Base-by-base conservation (phyloP, 2,888 invertebrate species). In the Andricus curvator region DNA sequence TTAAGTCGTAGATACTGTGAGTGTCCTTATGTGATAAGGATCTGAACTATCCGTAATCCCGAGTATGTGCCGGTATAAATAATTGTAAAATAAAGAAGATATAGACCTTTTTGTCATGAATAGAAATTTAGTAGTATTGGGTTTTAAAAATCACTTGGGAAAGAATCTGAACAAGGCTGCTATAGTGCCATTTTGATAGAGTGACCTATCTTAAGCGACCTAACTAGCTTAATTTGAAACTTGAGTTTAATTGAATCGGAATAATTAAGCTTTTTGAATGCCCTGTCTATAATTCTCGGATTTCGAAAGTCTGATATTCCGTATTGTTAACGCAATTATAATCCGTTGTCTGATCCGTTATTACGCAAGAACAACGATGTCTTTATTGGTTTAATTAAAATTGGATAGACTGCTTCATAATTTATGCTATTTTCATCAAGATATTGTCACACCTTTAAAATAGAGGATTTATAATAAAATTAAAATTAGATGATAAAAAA, bases 171-270 rank as follows among this genome's bases (percentile, higher is more conserved):
- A 3, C n/a, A 25, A 25, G 13, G n/a, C 22, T n/a, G 60, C 2
- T 60, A 22, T n/a, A 60, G 11, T 22, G 1, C 56, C n/a, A 56
- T 51, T 51, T 51, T 51, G 8, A 20, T 20, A 51, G 20, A 20
- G 51, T 20, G 51, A 51, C 20, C 20, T 20, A 51, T 20, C 51
- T 51, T 20, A 51, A 51, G 8, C 20, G 51, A 51, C 20, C 79
- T 85, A 87, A 87, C 86, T 87, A 85, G 80, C 85, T 85, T 85
- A 85, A 84, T 86, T 86, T 85, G 84, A 85, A 83, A 81, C 79
- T 78, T 78, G 82, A 83, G 84, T 85, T 86, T 87, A 89, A 88
- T 88, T 85, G 87, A 83, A 84, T 83, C 80, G 83, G 88, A 86
- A 87, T 88, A 88, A 88, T 88, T 85, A 85, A 88, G 83, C 85